Base-by-base conservation (phyloP, 2,888 invertebrate species). In the Mythimna loreyi region DNA sequence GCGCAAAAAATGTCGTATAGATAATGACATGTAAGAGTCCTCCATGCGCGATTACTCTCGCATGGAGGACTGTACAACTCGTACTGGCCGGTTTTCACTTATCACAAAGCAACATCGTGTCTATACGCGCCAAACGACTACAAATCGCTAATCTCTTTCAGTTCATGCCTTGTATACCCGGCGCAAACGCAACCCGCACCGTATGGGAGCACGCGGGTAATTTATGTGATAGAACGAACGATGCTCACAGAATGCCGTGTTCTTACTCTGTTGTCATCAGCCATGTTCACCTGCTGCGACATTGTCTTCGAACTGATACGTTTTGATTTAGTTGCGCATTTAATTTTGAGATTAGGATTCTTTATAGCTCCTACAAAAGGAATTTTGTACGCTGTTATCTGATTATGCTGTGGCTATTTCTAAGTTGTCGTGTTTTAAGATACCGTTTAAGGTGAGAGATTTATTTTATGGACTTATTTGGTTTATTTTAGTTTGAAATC, bases 151-250 rank as follows among this genome's bases (percentile, higher is more conserved):
- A 74, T 61, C 67, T 72, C 72, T 58, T 72, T n/a, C 30, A 59
- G 56, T 52, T 71, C 47, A 62, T 57, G 47, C 13, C 63, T 67
- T 66, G 28, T 9, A 52, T 25, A 43, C 45, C 30, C 49, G 21
- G 11, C 80, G 70, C 79, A 80, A 72, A 70, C 78, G 81, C 84
- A 87, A 72, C 66, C 81, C 72, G 84, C 85, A 84, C 86, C 81
- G 83, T 88, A 90, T 89, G 85, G 88, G 87, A 84, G 83, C 85
- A 81, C 65, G 82, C 82, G 83, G 84, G 88, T 90, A 91, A 93
- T 92, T 92, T 92, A 92, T 92, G 82, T 84, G 86, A 82, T 85
- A 85, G 79, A 81, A 79, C 83, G 78, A 85, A 78, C 85, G 87
- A 89, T 89, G 87, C 84, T 86, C 85, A 85, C 84, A 85, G 88